Conservation (phyloP, 2,113 vertebrate genomes). For the Hyla sarda region DNA sequence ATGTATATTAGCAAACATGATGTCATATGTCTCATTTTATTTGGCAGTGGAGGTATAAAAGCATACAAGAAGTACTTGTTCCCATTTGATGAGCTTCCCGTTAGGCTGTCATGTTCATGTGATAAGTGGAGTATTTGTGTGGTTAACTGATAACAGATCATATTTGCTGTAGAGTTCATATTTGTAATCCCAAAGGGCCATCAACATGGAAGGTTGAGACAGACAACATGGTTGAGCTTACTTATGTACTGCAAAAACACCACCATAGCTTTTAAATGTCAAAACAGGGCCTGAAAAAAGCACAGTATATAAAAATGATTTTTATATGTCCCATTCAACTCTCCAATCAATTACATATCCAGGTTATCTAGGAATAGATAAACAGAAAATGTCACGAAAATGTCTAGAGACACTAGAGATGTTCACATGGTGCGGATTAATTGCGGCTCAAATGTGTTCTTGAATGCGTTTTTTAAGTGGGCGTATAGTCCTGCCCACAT, state of each 20-base stretch:
- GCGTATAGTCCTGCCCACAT: no score
- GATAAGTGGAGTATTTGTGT: slow-evolving; percentile 6
- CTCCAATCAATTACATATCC: no score
- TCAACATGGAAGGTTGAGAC: neutral
- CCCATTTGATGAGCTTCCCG: neutral
- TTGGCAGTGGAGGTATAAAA: neutral
- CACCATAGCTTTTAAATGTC: neutral
- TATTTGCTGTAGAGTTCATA: neutral
- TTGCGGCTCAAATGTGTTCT: no score
- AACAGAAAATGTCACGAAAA: no score
- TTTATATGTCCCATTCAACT: no score
- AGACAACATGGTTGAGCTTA: neutral
- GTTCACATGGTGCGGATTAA: no score
- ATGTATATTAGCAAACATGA: neutral
- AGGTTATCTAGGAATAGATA: no score
- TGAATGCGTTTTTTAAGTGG: no score
- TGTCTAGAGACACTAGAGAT: no score
- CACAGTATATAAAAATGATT: neutral
- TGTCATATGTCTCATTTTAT: neutral
- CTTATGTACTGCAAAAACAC: neutral
- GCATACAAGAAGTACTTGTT: neutral
- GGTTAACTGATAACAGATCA: slow-evolving; percentile 7
- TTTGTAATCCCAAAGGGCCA: neutral
- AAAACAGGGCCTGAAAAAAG: neutral
- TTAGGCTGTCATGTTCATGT: neutral